phyloP scores from a whole-genome alignment of 2,113 vertebrate species.

The Bostrychus sinensis region DNA sequence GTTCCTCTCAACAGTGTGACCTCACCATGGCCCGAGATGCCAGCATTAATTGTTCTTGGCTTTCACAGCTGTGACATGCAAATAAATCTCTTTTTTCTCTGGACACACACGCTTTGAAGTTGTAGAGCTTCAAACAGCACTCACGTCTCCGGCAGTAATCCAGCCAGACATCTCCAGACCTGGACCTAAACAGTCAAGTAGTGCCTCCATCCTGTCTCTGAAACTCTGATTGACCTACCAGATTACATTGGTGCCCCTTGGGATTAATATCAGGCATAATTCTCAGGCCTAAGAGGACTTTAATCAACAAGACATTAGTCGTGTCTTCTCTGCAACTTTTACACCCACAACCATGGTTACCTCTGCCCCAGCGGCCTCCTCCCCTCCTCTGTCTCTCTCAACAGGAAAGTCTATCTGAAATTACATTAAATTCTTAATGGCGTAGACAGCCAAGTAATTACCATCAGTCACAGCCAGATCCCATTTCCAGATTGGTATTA shows the following conservation, averaged over 20 bases:
- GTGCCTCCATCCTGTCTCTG: slow-evolving; percentile 35
- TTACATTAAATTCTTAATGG: slow-evolving; percentile 96
- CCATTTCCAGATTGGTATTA: slow-evolving; percentile 86
- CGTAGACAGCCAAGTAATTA: slow-evolving; percentile 86
- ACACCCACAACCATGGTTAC: slow-evolving; percentile 2
- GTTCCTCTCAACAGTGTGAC: slow-evolving; percentile 14
- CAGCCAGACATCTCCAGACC: slow-evolving; percentile 25
- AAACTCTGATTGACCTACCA: slow-evolving; percentile 27
- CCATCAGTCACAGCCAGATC: slow-evolving; percentile 85
- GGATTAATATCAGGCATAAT: slow-evolving; percentile 16
- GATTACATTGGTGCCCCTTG: slow-evolving; percentile 13
- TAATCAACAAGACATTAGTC: background rate
- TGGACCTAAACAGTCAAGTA: slow-evolving; percentile 11
- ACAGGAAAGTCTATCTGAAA: slow-evolving; percentile 90
- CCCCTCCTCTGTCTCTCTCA: slow-evolving; percentile 22
- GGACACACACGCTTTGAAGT: slow-evolving; percentile 15
- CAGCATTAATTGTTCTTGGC: slow-evolving; percentile 29
- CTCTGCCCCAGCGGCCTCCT: slow-evolving; percentile 3
- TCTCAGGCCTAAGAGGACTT: background rate
- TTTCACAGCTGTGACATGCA: slow-evolving; percentile 4
- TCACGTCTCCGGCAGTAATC: slow-evolving; percentile 46
- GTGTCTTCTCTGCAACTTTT: background rate
- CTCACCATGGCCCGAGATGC: slow-evolving; percentile 14
- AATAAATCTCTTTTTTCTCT: slow-evolving; percentile 24
- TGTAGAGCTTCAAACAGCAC: slow-evolving; percentile 35